Percentiles rank a stretch among this genome's conserved stretches.
Evolutionary conservation across 2,113 vertebrate genomes (phyloP).

Genomic region (Anguilla japonica): DNA sequence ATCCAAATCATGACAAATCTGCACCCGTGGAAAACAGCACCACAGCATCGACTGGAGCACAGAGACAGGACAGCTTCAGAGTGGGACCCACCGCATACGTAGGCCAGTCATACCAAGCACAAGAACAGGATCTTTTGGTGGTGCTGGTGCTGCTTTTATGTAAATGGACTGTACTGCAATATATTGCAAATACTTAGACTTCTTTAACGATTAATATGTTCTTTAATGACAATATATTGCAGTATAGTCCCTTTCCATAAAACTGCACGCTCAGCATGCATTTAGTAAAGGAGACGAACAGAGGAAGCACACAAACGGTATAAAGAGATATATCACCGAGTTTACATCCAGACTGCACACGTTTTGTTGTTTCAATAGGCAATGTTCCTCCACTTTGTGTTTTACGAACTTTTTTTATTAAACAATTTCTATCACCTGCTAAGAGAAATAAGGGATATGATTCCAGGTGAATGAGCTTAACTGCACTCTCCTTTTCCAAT

Average conservation of each 20-base stretch:
- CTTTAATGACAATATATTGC: no score
- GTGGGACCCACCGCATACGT: background rate
- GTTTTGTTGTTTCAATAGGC: background rate
- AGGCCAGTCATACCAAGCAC: background rate
- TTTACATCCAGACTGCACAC: no score
- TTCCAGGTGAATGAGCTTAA: no score
- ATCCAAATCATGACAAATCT: slow-evolving; percentile 16
- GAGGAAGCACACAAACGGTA: background rate
- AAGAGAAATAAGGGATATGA: background rate
- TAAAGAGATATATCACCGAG: background rate
- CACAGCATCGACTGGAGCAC: background rate
- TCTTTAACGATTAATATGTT: no score
- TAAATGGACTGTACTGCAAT: background rate
- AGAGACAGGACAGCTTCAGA: background rate
- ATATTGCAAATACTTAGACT: no score
- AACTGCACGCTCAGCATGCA: background rate
- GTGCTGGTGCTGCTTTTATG: background rate
- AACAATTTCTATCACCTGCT: background rate
- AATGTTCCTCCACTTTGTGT: background rate
- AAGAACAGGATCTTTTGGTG: background rate
- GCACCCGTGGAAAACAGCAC: background rate
- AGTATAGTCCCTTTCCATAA: no score
- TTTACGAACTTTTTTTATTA: background rate
- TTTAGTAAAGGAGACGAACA: background rate
- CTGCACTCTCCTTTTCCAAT: no score